Base-by-base conservation (phyloP, 1,140 invertebrate genomes). In the Lepidurus arcticus region DNA sequence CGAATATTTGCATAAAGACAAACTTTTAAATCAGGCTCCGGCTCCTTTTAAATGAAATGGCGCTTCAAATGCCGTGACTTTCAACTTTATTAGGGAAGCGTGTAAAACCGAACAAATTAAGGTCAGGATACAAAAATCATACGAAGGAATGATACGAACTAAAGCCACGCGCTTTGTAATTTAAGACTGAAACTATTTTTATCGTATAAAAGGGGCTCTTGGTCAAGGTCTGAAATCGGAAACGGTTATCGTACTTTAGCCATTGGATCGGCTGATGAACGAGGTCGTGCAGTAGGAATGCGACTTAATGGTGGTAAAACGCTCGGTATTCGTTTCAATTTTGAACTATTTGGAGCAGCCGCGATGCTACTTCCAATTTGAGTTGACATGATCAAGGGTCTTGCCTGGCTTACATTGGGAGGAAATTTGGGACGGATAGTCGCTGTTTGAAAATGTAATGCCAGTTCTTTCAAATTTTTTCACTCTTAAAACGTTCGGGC, bases 391-490 rank as follows among this genome's bases (percentile, higher is more conserved):
- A 21, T 13, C 7, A 65, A 65, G 47, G 53, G 16, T 3, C 53
- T 65, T 21, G 13, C 53, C 21, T 65, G 53, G 53, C 21, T 65
- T 21, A 65, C 53, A 65, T 65, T 21, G 16, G 16, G 53, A 7
- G 53, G 9, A 65, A 65, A 65, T 65, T 65, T 65, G 53, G 53
- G 53, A 65, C 53, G 53, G 13, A 65, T 65, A 21, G 53, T 65
- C 8, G 21, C 53, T 4, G 53, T 65, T 65, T 65, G 53, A 65
- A 65, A 65, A 65, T 21, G 16, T 65, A 65, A 13, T n/a, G 53
- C 53, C 53, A 65, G 53, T 16, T 65, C 21, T 9, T 65, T 16
- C 2, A 34, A 34, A 34, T 34, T 34, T 4, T 26, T 34, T 34
- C 34, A 34, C 34, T 34, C 34, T 1, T 34, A 34, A 34, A 34